Conservation (phyloP, 2,888 invertebrate species). For the Napeogenes sylphis region DNA sequence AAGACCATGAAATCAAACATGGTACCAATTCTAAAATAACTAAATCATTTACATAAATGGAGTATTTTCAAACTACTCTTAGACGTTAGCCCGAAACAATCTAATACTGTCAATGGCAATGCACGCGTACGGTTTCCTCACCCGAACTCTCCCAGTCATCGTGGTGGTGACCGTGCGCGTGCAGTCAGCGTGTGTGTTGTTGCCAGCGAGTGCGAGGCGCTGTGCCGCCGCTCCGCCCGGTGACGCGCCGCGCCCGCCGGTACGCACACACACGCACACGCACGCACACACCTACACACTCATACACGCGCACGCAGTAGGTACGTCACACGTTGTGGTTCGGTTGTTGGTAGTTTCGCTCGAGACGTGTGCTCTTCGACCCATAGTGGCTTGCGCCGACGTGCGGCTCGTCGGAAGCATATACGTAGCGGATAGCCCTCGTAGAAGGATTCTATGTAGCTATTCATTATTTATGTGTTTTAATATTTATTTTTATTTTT, state of each 20-base stretch:
- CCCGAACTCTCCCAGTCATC: not conserved
- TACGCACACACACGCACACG: conserved; percentile 38
- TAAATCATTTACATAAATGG: too few species aligned
- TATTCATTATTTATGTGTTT: too few species aligned
- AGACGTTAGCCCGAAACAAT: too few species aligned
- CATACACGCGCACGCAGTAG: conserved; percentile 1
- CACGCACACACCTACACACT: conserved; percentile 22
- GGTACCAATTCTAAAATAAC: too few species aligned
- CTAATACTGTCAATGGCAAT: too few species aligned
- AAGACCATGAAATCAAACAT: too few species aligned
- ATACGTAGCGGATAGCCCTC: too few species aligned
- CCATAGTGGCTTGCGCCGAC: conserved; percentile 45
- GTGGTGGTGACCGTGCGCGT: conserved; percentile 1
- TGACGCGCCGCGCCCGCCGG: conserved; percentile 60
- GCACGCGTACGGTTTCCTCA: not conserved
- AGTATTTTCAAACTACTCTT: too few species aligned
- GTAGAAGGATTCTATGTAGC: too few species aligned
- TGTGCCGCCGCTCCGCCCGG: conserved; percentile 49
- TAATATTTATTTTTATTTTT: too few species aligned
- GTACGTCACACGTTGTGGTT: conserved; percentile 11
- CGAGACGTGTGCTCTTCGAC: conserved; percentile 46
- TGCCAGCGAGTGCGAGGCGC: conserved; percentile 68
- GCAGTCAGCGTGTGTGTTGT: conserved; percentile 36
- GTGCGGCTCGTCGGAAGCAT: conserved; percentile 7
- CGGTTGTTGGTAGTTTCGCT: conserved; percentile 22